Percentiles rank a stretch among this genome's conserved stretches.
Evolutionary conservation across 2,113 vertebrate species (phyloP).

Genomic region (Elephantulus edwardii): DNA sequence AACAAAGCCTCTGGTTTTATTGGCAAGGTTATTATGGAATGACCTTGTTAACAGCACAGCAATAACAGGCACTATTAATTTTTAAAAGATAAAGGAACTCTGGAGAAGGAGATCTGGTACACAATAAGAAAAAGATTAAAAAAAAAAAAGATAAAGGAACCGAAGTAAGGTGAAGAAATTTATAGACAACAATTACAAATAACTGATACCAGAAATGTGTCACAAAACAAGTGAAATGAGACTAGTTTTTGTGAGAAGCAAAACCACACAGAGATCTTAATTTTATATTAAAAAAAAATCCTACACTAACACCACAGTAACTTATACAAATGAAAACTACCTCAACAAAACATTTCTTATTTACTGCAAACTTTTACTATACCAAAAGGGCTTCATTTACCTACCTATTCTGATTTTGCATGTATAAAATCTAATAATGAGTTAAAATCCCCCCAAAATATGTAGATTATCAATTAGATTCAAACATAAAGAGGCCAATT

Average conservation of each 20-base stretch:
- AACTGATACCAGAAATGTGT: slow-evolving; percentile 6
- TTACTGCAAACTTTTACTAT: not conserved
- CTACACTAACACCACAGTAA: not conserved
- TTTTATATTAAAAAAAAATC: too few species aligned
- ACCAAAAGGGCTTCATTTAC: not conserved
- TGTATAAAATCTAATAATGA: slow-evolving; percentile 3
- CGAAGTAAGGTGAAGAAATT: not conserved
- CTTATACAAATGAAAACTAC: not conserved
- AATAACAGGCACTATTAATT: not conserved
- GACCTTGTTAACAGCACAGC: not conserved
- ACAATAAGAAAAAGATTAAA: too few species aligned
- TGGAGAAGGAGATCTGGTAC: too few species aligned
- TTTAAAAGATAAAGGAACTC: slow-evolving; percentile 30
- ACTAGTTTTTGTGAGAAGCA: slow-evolving; percentile 6
- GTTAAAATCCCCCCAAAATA: not conserved
- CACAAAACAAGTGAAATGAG: not conserved
- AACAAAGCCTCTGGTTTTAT: not conserved
- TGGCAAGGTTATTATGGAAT: not conserved
- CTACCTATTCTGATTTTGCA: not conserved
- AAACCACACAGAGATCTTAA: slow-evolving; percentile 13
- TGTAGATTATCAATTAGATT: slow-evolving; percentile 27
- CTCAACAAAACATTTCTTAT: not conserved
- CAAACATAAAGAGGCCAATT: slow-evolving; percentile 13
- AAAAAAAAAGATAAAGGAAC: slow-evolving; percentile 19
- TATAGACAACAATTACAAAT: not conserved